These are phyloP conservation scores for Zoanthus solanderi DNA, from an alignment of 92 coral and sea anemone genomes.

Conservation along the genomic window DNA sequence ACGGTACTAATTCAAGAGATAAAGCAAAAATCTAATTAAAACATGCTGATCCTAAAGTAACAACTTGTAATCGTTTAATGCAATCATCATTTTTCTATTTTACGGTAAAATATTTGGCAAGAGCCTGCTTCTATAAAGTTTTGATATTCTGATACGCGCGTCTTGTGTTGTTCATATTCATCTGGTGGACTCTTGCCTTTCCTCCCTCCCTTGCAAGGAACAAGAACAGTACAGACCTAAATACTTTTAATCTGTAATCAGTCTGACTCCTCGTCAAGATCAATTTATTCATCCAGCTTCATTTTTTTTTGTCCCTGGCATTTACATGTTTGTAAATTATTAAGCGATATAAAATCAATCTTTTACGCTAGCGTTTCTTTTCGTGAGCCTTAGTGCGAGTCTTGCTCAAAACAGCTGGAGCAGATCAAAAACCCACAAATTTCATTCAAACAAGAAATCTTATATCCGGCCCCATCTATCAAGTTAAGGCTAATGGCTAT, in stretches of 20 bases:
- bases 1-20: background rate
- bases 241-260: background rate
- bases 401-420: constrained; percentile 43
- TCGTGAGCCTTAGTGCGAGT: background rate
- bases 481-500: constrained; percentile 43
- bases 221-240: background rate
- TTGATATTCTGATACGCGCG: background rate
- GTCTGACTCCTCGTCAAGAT: background rate
- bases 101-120: background rate
- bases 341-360: constrained; percentile 20
- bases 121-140: background rate
- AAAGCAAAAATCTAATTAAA: constrained; percentile 29
- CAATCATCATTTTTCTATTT: background rate
- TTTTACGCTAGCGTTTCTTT: background rate
- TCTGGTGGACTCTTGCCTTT: constrained; percentile 4
- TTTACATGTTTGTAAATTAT: background rate
- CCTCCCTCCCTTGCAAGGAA: constrained; percentile 24
- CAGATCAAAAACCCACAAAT: constrained; percentile 23
- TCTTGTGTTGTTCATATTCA: constrained; percentile 32
- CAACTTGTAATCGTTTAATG: background rate
- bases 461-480: constrained; percentile 48
- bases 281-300: background rate
- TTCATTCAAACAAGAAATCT: constrained; percentile 26
- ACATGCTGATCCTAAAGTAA: background rate
- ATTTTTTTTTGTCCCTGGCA: background rate